phyloP scores from a whole-genome alignment of 2,797 vertebrate genomes.

The Muscicapa comitata region DNA sequence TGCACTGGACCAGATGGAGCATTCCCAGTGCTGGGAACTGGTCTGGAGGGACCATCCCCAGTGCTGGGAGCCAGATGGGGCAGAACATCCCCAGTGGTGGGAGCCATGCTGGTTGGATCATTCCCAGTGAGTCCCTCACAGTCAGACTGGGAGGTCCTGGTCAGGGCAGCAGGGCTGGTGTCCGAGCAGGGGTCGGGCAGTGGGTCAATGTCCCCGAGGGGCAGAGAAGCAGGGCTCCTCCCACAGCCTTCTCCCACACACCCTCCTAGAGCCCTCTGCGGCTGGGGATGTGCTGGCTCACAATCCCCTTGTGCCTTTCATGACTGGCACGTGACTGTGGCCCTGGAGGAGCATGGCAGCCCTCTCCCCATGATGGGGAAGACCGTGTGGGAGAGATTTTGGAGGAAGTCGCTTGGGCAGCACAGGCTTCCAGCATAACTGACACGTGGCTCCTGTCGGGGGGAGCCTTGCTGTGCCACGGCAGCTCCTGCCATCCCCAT shows the following conservation, averaged over 20 bases:
- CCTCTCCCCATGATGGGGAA: neutral
- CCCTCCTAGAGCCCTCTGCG: neutral
- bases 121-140: neutral
- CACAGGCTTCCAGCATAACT: neutral
- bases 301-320: neutral
- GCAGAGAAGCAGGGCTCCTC: neutral
- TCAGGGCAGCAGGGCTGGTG: neutral
- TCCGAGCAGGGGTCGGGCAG: accelerated
- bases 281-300: accelerated
- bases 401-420: neutral
- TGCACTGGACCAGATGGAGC: too few species aligned
- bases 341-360: neutral
- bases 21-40: neutral
- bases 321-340: accelerated
- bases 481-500: neutral
- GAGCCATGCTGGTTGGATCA: neutral
- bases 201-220: neutral
- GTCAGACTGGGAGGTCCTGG: neutral
- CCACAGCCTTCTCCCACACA: neutral
- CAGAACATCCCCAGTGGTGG: neutral
- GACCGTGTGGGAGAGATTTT: neutral
- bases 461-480: accelerated
- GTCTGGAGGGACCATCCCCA: neutral
- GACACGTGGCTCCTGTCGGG: accelerated
- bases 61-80: neutral